Evolutionary conservation across 1,140 invertebrate species (phyloP), one percentile per base, ranked within the genome.

Genomic region (Lerema accius): DNA sequence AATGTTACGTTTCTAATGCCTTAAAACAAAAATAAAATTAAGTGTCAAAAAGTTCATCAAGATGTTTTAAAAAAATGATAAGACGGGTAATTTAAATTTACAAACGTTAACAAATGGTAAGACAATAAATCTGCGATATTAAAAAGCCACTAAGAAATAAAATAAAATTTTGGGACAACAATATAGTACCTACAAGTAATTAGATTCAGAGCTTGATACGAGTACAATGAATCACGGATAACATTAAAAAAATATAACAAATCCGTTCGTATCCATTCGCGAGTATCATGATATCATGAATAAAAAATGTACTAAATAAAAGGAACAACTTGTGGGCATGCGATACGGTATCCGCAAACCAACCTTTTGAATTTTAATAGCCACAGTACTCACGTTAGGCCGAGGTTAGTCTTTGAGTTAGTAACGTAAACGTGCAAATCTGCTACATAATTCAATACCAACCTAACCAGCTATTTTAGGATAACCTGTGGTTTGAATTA

Each of bases 311-410:
- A 63, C 3, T 63, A 55, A 26, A 9, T 55, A 40, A 71, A 58
- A 56, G 60, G 67, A 63, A 56, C 65, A 63, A 55, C 53, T 56
- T 40, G 49, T 42, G 37, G 43, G 46, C 76, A 78, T 73, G 71
- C 69, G 43, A 71, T 70, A 53, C 49, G 63, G 71, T 65, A 72
- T 59, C 64, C 46, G 65, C 56, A 49, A 46, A 35, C 48, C 62
- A 71, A 76, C 75, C 76, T 58, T 81, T 79, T 71, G 77, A 83
- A 83, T 81, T 75, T 80, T 76, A 78, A 81, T 80, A 59, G 40
- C 50, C 39, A 13, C 61, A 19, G 42, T 58, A 46, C 55, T 35
- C 26, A 7, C 26, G 39, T 39, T 39, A 16, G 43, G 10, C 13
- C 23, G 40, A 43, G 49, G 19, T 26, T 11, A 14, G 1, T 17